Evolutionary conservation across 2,113 vertebrate species (phyloP).

Genomic region (Sinocyclocheilus grahami): DNA sequence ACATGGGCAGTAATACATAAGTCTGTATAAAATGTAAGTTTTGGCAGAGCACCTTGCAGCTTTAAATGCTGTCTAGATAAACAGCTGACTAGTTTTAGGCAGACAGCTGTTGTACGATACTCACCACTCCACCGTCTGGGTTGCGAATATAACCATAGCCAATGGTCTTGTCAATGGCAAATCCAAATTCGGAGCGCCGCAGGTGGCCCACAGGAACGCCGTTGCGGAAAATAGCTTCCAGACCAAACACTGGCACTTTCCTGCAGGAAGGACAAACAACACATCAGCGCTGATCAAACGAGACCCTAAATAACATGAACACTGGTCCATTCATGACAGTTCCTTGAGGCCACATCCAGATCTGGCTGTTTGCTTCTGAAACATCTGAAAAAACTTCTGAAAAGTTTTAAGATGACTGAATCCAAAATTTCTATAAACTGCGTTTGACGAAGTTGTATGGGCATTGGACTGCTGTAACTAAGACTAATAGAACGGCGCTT

Average conservation of each 20-base stretch:
- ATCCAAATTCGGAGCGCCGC: conserved; percentile 87
- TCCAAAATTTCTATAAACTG: background rate
- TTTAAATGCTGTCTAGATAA: background rate
- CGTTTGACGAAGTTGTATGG: background rate
- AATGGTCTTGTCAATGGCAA: conserved; percentile 86
- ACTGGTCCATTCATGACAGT: background rate
- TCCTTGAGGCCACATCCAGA: background rate
- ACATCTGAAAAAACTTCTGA: background rate
- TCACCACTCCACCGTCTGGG: conserved; percentile 84
- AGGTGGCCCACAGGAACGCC: conserved; percentile 86
- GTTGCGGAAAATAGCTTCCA: conserved; percentile 90
- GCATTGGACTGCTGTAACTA: background rate
- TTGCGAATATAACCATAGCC: conserved; percentile 89
- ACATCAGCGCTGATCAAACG: conserved; percentile 8
- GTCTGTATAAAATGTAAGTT: background rate
- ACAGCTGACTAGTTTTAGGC: background rate
- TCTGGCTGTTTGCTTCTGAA: background rate
- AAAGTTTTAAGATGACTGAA: background rate
- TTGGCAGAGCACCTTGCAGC: background rate
- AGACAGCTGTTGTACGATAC: conserved; percentile 42
- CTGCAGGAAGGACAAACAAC: conserved; percentile 64
- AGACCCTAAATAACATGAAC: background rate
- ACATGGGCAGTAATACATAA: no score
- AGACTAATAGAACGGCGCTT: background rate
- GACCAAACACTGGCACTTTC: conserved; percentile 90